phyloP scores from a whole-genome alignment of 2,888 invertebrate species.

The Tinea pellionella region DNA sequence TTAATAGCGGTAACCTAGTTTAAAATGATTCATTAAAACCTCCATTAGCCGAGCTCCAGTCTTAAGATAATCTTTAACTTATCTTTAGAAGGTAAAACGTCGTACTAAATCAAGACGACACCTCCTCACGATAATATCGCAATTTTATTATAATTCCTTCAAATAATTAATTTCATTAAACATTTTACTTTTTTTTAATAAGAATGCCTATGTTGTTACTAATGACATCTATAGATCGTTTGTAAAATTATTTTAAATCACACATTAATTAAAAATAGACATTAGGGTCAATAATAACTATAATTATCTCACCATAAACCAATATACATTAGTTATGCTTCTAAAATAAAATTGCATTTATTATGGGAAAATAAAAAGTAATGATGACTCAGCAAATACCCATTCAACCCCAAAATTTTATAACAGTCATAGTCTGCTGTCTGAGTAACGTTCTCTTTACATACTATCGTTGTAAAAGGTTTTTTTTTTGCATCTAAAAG shows the following conservation, averaged over 20 bases:
- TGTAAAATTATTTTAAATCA: too few species aligned
- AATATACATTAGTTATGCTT: not conserved
- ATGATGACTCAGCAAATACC: not conserved
- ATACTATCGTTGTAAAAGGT: not conserved
- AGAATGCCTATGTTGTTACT: too few species aligned
- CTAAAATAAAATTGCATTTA: not conserved
- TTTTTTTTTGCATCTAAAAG: not conserved
- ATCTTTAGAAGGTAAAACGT: conserved; percentile 32
- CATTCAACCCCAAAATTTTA: not conserved
- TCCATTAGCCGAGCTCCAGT: conserved; percentile 35
- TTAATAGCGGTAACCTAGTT: conserved; percentile 22
- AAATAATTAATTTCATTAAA: not conserved
- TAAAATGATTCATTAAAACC: conserved; percentile 51
- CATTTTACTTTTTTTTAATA: not conserved
- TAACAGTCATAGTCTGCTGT: not conserved
- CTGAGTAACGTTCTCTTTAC: not conserved
- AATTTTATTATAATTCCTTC: conserved; percentile 20
- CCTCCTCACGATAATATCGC: conserved; percentile 27
- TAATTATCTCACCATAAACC: not conserved
- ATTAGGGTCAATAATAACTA: too few species aligned
- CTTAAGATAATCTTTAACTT: conserved; percentile 53
- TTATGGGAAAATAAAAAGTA: not conserved
- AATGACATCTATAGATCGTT: too few species aligned
- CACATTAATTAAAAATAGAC: too few species aligned
- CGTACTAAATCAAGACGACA: conserved; percentile 36